Evolutionary conservation across 2,113 vertebrate species (phyloP).

Genomic region (Gnathonemus longibarbis): DNA sequence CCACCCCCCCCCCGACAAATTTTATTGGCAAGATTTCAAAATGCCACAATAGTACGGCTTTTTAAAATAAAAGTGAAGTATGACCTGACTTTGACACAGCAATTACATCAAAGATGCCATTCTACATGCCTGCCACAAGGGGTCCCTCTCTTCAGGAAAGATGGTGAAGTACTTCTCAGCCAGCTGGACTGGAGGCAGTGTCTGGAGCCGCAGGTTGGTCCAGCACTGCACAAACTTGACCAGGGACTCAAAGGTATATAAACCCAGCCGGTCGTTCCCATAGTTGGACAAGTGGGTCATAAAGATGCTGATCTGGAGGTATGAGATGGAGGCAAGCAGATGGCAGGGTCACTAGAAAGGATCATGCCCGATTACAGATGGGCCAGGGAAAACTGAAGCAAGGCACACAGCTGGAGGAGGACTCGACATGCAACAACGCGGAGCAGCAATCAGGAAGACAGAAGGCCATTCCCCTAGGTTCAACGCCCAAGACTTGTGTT

Average conservation of each 20-base stretch:
- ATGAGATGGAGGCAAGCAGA: constrained; percentile 45
- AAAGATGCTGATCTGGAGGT: constrained; percentile 89
- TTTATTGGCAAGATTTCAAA: background rate
- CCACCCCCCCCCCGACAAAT: background rate
- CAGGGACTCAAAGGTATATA: constrained; percentile 94
- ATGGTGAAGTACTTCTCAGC: constrained; percentile 92
- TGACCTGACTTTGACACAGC: background rate
- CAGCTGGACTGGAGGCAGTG: constrained; percentile 79
- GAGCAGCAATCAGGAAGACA: background rate
- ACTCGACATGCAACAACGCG: background rate
- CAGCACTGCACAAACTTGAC: constrained; percentile 97
- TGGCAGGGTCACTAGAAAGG: constrained; percentile 44
- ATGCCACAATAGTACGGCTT: background rate
- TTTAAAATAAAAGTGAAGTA: background rate
- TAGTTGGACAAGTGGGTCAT: constrained; percentile 98
- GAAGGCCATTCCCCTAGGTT: background rate
- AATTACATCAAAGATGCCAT: background rate
- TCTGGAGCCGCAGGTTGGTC: constrained; percentile 87
- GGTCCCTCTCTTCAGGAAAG: constrained; percentile 88
- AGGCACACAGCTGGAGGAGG: constrained; percentile 60
- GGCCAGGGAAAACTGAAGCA: constrained; percentile 60
- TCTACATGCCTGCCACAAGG: constrained; percentile 83
- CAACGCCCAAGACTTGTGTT: background rate
- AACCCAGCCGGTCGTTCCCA: constrained; percentile 88
- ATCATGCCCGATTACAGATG: background rate